phyloP scores from a whole-genome alignment of 1,140 invertebrate genomes.

The Pissodes strobi region DNA sequence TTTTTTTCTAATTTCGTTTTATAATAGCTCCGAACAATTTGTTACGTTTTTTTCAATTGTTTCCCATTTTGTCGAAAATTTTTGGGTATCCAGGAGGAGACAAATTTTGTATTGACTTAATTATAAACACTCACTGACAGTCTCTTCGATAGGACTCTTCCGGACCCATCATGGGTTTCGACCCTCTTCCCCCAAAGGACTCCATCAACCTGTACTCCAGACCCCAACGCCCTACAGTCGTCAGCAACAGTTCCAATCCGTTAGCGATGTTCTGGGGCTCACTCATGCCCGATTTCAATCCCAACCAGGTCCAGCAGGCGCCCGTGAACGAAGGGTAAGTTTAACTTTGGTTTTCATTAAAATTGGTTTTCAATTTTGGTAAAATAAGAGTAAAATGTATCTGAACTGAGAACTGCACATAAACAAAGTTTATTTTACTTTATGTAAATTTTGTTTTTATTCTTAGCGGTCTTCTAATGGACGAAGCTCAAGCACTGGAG shows the following conservation, averaged over 20 bases:
- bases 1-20: no score
- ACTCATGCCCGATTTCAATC: slow-evolving; percentile 67
- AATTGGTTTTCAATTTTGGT: not conserved
- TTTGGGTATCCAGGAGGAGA: no score
- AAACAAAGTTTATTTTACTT: no score
- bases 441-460: no score
- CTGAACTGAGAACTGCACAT: not conserved
- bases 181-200: slow-evolving; percentile 80
- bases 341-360: not conserved
- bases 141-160: slow-evolving; percentile 55
- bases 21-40: no score
- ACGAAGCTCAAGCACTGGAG: slow-evolving; percentile 45
- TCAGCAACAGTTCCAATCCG: slow-evolving; percentile 49
- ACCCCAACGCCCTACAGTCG: slow-evolving; percentile 56
- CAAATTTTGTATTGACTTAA: no score
- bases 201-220: slow-evolving; percentile 73
- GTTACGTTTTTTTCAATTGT: no score
- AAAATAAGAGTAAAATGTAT: not conserved
- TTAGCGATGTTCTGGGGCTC: slow-evolving; percentile 69
- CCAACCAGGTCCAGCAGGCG: slow-evolving; percentile 44
- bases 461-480: not conserved
- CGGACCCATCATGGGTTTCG: slow-evolving; percentile 74
- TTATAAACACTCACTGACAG: no score
- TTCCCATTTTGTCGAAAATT: no score
- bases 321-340: slow-evolving; percentile 7